These are phyloP conservation scores for Atherix ibis DNA, from an alignment of 2,888 invertebrate species.

Conservation along the genomic window DNA sequence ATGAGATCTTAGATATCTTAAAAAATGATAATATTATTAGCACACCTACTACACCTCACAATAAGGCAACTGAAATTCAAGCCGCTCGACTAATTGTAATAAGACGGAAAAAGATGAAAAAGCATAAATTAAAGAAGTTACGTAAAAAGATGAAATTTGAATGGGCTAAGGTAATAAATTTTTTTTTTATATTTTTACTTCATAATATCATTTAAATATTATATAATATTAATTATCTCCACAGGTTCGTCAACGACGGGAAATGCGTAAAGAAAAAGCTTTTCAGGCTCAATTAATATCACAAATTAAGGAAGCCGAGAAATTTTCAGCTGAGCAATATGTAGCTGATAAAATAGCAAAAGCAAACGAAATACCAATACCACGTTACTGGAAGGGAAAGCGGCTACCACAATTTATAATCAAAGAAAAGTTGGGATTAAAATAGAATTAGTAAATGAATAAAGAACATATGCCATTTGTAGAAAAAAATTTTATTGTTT, in stretches of 20 bases:
- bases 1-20: constrained; percentile 25
- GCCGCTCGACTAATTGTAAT: constrained; percentile 62
- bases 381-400: constrained; percentile 40
- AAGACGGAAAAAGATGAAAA: constrained; percentile 70
- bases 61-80: constrained; percentile 22
- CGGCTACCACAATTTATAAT: constrained; percentile 50
- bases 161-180: constrained; percentile 44
- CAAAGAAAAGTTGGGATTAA: constrained; percentile 46
- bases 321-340: constrained; percentile 59
- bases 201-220: no score
- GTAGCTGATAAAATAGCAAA: constrained; percentile 45
- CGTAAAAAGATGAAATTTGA: constrained; percentile 62
- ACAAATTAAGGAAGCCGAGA: constrained; percentile 54
- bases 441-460: constrained; percentile 28
- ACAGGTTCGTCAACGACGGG: constrained; percentile 48
- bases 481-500: no score
- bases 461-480: no score
- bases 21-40: constrained; percentile 7
- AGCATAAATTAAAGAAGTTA: constrained; percentile 66
- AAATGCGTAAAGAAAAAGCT: constrained; percentile 56
- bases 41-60: background rate
- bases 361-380: constrained; percentile 44
- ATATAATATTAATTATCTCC: constrained; percentile 14
- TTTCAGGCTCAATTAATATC: constrained; percentile 56
- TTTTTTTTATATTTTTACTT: constrained; percentile 3